Percentiles rank a stretch among this genome's conserved stretches.
Conservation (phyloP, 2,113 vertebrate genomes). For the Eptesicus fuscus region DNA sequence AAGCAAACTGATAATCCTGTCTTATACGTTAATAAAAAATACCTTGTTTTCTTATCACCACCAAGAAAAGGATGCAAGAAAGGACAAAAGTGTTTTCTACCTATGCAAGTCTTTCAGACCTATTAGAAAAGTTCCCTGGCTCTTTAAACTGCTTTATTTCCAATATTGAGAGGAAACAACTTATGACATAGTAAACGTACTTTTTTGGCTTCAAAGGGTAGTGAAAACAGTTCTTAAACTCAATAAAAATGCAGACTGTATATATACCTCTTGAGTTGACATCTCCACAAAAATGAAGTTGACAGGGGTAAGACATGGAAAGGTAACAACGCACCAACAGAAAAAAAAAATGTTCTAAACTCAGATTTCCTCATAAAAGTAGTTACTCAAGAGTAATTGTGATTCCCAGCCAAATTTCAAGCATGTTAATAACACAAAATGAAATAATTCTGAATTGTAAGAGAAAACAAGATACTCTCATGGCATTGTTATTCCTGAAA, state of each 20-base stretch:
- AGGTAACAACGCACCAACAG: slow-evolving; percentile 35
- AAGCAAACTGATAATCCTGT: slow-evolving; percentile 6
- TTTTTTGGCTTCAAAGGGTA: slow-evolving; percentile 6
- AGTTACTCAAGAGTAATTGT: slow-evolving; percentile 59
- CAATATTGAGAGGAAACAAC: slow-evolving; percentile 50
- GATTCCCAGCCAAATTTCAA: slow-evolving; percentile 39
- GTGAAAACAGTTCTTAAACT: slow-evolving; percentile 36
- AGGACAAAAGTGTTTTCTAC: slow-evolving; percentile 11
- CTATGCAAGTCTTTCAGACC: not conserved
- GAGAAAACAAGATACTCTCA: slow-evolving; percentile 50
- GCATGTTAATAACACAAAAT: slow-evolving; percentile 53
- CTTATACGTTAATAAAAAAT: slow-evolving; percentile 8
- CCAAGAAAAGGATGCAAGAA: slow-evolving; percentile 17
- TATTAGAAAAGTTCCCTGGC: not conserved
- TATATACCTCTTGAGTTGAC: slow-evolving; percentile 43
- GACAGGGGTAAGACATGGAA: slow-evolving; percentile 58
- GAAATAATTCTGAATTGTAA: slow-evolving; percentile 60
- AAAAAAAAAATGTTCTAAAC: slow-evolving; percentile 39
- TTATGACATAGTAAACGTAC: slow-evolving; percentile 33
- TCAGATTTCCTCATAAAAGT: slow-evolving; percentile 65
- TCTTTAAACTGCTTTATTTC: slow-evolving; percentile 3
- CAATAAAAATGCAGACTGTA: slow-evolving; percentile 49
- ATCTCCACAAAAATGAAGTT: slow-evolving; percentile 9
- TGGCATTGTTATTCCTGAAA: slow-evolving; percentile 63
- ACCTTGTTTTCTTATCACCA: slow-evolving; percentile 3